Evolutionary conservation across 2,797 vertebrate genomes (phyloP).

Genomic region (Nannoperca australis): DNA sequence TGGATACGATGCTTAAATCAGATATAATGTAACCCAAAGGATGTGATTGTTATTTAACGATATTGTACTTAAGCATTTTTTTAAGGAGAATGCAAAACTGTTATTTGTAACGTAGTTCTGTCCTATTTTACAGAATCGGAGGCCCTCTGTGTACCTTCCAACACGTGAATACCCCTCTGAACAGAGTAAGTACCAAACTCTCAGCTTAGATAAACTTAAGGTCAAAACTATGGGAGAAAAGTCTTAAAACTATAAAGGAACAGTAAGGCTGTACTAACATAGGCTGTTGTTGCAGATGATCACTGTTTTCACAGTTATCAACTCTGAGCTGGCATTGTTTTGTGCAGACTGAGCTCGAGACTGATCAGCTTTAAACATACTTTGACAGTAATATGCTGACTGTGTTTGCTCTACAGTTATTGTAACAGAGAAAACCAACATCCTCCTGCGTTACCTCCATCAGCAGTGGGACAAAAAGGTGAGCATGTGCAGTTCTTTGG

Average conservation of each 20-base stretch:
- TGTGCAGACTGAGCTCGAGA: background rate
- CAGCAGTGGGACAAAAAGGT: slow-evolving; percentile 99
- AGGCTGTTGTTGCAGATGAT: background rate
- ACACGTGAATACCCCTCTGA: slow-evolving; percentile 97
- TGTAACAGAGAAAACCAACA: slow-evolving; percentile 99
- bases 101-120: slow-evolving; percentile 3
- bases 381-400: background rate
- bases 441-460: slow-evolving; percentile 96
- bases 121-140: slow-evolving; percentile 88
- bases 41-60: background rate
- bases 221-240: background rate
- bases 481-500: slow-evolving; percentile 21
- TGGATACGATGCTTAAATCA: background rate
- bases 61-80: background rate
- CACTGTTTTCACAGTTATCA: background rate
- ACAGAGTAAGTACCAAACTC: slow-evolving; percentile 90
- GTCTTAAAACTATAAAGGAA: background rate
- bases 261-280: background rate
- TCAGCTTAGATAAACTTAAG: background rate
- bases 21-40: background rate
- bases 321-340: background rate
- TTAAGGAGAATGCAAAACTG: background rate
- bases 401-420: slow-evolving; percentile 87
- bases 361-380: background rate
- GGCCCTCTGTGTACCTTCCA: slow-evolving; percentile 96